Percentiles rank a stretch among this genome's conserved stretches.
phyloP scores from a whole-genome alignment of 2,113 vertebrate species.

The Dendrocopos noguchii region DNA sequence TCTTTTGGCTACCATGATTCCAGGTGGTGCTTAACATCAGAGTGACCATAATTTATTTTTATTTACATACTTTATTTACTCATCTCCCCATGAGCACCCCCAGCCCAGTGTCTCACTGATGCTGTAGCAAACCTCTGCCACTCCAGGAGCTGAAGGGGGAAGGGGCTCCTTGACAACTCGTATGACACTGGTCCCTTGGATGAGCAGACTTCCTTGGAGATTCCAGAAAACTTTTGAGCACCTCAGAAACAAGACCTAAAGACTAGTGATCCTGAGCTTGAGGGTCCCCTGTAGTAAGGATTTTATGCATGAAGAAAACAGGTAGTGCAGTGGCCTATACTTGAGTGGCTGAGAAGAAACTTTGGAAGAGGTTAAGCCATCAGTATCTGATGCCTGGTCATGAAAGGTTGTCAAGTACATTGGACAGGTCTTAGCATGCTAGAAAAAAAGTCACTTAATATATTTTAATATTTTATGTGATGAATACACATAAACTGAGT shows the following conservation, averaged over 20 bases:
- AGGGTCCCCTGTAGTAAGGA: background rate
- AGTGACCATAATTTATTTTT: background rate
- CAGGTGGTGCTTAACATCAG: background rate
- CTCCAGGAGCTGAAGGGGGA: background rate
- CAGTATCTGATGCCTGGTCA: background rate
- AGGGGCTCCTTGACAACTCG: background rate
- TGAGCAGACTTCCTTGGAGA: background rate
- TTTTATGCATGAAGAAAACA: background rate
- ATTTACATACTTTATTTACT: background rate
- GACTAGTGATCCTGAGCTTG: background rate
- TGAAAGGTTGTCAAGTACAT: background rate
- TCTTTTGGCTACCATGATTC: background rate
- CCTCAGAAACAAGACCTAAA: background rate
- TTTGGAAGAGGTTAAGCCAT: background rate
- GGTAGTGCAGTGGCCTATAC: fast-evolving
- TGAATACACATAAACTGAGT: background rate
- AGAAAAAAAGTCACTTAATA: background rate
- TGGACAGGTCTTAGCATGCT: fast-evolving
- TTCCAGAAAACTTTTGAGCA: background rate
- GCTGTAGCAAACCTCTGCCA: background rate
- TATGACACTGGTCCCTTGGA: background rate
- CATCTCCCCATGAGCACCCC: background rate
- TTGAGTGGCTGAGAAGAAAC: background rate
- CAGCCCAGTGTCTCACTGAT: background rate
- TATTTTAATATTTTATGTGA: background rate